Evolutionary conservation across 2,888 invertebrate species (phyloP), one percentile per base, ranked within the genome.

Genomic region (Volucella bombylans): DNA sequence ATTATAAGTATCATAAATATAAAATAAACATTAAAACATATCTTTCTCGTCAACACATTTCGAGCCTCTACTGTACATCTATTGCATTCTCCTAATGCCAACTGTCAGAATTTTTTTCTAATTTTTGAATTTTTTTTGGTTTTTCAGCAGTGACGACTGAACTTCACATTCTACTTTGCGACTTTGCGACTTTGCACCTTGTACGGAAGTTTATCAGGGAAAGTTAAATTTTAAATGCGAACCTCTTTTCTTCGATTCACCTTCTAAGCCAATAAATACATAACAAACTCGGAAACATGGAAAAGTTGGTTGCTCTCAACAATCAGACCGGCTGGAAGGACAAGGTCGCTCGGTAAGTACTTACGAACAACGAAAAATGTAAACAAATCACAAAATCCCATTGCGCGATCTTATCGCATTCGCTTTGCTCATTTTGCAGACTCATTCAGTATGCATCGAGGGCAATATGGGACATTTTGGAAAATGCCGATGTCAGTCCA

Each of bases 361-460:
- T 31, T 1, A 2, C 57, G 39, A 18, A 38, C 43, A 31, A 39
- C 41, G 71, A 47, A 2, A 8, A 49, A 54, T 59, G 71, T 78
- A 74, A 57, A 68, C 67, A 74, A 57, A 64, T 43, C 10, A 31
- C 15, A 47, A 23, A 43, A 41, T 43, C 23, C 47, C 38, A 52
- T 6, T 23, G 4, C 38, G 57, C 67, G 61, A 76, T 73, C 62
- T 68, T 68, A 67, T 77, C 41, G n/a, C 14, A 41, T 43, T 18
- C 54, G n/a, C 31, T 43, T 8, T 9, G 12, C 39, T 11, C 18
- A 55, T 12, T 12, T 83, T 93, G n/a, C 91, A 97, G 97, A 89
- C 93, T 97, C 74, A 91, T 96, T 39, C 97, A 97, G 91, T 97
- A 97, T 92, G 94, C 95, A 23, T 96, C 96, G 89, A 93, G 96